Conservation (phyloP, 2,888 invertebrate genomes). For the Habrosyne pyritoides region DNA sequence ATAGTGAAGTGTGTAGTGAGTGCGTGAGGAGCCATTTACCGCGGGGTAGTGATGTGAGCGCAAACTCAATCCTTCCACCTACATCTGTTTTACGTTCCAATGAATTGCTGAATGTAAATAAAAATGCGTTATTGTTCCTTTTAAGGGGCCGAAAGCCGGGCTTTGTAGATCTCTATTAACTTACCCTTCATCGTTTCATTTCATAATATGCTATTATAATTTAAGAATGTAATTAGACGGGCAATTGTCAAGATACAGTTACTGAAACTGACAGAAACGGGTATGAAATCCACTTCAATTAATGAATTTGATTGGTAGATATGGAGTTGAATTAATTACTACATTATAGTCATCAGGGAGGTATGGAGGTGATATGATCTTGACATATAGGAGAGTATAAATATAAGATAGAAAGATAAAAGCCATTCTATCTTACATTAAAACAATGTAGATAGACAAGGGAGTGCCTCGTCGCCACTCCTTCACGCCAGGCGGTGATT, state of each 20-base stretch:
- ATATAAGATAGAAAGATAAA: no score
- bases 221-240: neutral
- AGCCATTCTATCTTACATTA: neutral
- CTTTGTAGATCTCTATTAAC: slow-evolving; percentile 50
- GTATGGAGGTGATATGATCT: neutral
- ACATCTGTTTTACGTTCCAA: slow-evolving; percentile 71
- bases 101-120: slow-evolving; percentile 73
- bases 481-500: slow-evolving; percentile 61
- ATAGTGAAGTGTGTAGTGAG: slow-evolving; percentile 50
- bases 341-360: no score
- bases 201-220: neutral
- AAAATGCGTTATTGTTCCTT: slow-evolving; percentile 64
- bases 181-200: slow-evolving; percentile 13
- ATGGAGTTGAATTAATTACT: no score
- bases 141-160: slow-evolving; percentile 43
- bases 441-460: slow-evolving; percentile 47
- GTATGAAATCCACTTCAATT: neutral
- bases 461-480: slow-evolving; percentile 52
- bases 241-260: neutral
- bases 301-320: no score
- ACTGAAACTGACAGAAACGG: neutral
- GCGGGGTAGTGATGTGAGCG: slow-evolving; percentile 47
- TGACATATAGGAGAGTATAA: neutral
- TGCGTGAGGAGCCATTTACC: slow-evolving; percentile 48
- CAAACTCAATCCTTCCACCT: slow-evolving; percentile 64